Percentiles rank a stretch among this genome's conserved stretches.
These are phyloP conservation scores for Odocoileus hemionus DNA, from an alignment of 2,113 vertebrate species.

Conservation along the genomic window DNA sequence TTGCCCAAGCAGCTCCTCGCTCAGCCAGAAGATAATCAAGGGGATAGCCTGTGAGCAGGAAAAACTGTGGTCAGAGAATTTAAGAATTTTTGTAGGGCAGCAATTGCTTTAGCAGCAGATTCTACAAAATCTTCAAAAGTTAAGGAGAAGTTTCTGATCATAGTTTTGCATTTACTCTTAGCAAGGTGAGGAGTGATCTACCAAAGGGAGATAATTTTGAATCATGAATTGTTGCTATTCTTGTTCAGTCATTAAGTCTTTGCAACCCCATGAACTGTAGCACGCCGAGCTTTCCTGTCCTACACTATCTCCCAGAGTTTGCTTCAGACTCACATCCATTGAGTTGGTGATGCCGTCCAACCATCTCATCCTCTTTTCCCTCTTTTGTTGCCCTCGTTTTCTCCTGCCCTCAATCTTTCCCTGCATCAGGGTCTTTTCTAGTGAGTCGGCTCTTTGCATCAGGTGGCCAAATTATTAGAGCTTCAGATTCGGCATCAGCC, in stretches of 20 bases:
- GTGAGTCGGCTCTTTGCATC: neutral
- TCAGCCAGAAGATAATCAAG: neutral
- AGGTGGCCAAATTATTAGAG: neutral
- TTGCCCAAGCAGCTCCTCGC: neutral
- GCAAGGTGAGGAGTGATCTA: neutral
- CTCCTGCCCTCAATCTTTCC: neutral
- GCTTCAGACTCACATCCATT: neutral
- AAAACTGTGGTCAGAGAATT: neutral
- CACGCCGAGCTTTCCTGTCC: neutral
- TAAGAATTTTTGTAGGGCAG: neutral
- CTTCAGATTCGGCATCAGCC: neutral
- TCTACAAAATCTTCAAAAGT: neutral
- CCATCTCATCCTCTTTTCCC: neutral
- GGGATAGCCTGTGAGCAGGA: neutral
- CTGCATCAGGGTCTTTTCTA: neutral
- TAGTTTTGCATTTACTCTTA: neutral
- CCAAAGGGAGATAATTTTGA: neutral
- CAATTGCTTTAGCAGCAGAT: neutral
- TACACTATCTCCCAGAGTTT: neutral
- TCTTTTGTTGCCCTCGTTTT: neutral
- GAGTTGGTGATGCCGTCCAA: neutral
- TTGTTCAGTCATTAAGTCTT: neutral
- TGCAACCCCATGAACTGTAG: neutral
- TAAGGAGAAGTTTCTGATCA: neutral
- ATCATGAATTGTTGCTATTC: neutral